Evolutionary conservation across 2,888 invertebrate species (phyloP).

Genomic region (Drosophila bunnanda): DNA sequence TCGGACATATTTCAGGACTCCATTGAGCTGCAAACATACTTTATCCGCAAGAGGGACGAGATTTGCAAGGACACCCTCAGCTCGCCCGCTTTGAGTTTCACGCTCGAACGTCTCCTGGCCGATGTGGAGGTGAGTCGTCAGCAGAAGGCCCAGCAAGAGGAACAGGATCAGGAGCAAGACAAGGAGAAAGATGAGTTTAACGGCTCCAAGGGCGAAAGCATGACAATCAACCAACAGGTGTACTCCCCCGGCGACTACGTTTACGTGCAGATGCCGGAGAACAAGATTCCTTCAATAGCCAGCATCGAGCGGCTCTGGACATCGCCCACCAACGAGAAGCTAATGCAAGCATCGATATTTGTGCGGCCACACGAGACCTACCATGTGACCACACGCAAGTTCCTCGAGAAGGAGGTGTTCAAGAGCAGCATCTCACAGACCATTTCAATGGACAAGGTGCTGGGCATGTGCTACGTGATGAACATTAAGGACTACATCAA

Average conservation of each 20-base stretch:
- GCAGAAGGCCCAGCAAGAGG: conserved; percentile 91
- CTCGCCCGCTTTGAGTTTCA: conserved; percentile 94
- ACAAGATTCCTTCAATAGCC: conserved; percentile 90
- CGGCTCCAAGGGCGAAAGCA: conserved; percentile 86
- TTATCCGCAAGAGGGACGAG: conserved; percentile 90
- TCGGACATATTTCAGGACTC: conserved; percentile 97
- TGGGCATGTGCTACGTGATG: conserved; percentile 96
- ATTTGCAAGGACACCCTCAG: conserved; percentile 92
- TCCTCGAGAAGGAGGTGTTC: conserved; percentile 97
- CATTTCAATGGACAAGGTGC: conserved; percentile 92
- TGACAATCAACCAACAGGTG: conserved; percentile 91
- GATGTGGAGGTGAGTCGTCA: conserved; percentile 91
- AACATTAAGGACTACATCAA: conserved; percentile 97
- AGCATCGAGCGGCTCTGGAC: conserved; percentile 96
- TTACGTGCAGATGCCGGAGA: conserved; percentile 89
- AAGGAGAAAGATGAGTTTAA: conserved; percentile 85
- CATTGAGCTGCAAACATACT: conserved; percentile 95
- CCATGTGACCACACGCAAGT: conserved; percentile 97
- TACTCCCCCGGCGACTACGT: conserved; percentile 96
- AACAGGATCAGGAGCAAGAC: conserved; percentile 89
- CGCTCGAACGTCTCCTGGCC: conserved; percentile 90
- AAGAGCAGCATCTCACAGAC: conserved; percentile 95
- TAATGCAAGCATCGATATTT: conserved; percentile 96
- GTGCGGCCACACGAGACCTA: conserved; percentile 97
- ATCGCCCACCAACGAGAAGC: conserved; percentile 91